Evolutionary conservation across 1,140 invertebrate genomes (phyloP).

Genomic region (Drosophila arawakana): DNA sequence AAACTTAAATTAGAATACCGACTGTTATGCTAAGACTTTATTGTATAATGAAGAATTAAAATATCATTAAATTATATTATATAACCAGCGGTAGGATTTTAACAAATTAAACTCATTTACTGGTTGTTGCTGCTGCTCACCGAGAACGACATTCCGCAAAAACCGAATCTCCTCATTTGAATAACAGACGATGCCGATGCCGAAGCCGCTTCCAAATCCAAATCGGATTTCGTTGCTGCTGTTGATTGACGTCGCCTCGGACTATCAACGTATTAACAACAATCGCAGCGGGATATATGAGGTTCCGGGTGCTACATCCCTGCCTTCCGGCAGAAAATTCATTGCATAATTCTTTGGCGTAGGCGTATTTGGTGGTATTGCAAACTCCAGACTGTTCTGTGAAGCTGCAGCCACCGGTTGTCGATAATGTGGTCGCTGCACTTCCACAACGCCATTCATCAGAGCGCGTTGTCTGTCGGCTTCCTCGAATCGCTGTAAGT

Average conservation of each 20-base stretch:
- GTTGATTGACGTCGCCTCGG: background rate
- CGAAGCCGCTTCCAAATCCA: conserved; percentile 5
- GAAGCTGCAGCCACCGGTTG: conserved; percentile 32
- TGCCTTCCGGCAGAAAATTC: conserved; percentile 70
- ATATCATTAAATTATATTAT: conserved; percentile 68
- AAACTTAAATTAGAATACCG: conserved; percentile 65
- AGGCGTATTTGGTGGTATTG: conserved; percentile 62
- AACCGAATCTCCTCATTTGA: conserved; percentile 34
- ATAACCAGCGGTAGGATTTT: conserved; percentile 73
- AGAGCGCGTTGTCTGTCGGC: conserved; percentile 43
- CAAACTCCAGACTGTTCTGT: conserved; percentile 42
- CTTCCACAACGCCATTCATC: conserved; percentile 37
- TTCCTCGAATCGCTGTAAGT: conserved; percentile 65
- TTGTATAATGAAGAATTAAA: conserved; percentile 53
- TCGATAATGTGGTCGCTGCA: conserved; percentile 32
- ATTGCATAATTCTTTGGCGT: conserved; percentile 77
- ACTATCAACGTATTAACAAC: conserved; percentile 53
- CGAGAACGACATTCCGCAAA: conserved; percentile 37
- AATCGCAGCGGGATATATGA: conserved; percentile 74
- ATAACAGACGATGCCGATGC: conserved; percentile 51
- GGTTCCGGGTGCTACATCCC: conserved; percentile 80
- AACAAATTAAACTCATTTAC: conserved; percentile 75
- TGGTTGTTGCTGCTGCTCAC: conserved; percentile 42
- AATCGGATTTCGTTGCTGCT: conserved; percentile 3
- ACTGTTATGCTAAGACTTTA: conserved; percentile 34